Evolutionary conservation across 2,888 invertebrate genomes (phyloP).

Genomic region (Acronicta alni): DNA sequence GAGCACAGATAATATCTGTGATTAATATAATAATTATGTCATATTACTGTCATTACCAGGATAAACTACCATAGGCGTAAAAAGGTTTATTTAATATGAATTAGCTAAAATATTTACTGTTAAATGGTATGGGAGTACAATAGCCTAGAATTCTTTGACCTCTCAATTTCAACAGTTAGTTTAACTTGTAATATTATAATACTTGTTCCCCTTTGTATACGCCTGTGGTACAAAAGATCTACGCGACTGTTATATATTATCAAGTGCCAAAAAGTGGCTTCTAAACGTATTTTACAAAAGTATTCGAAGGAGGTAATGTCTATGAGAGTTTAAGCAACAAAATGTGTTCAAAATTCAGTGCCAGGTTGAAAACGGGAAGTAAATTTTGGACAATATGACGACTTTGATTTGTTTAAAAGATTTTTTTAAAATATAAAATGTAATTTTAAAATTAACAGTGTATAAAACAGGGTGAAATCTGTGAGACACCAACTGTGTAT

Average conservation of each 20-base stretch:
- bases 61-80: constrained; percentile 43
- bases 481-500: constrained; percentile 38
- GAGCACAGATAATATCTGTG: constrained; percentile 43
- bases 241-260: constrained; percentile 55
- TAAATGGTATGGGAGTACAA: constrained; percentile 11
- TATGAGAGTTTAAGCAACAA: constrained; percentile 53
- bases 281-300: constrained; percentile 58
- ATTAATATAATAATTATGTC: constrained; percentile 37
- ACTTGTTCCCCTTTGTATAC: constrained; percentile 8
- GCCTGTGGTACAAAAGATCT: constrained; percentile 41
- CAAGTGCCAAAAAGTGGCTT: constrained; percentile 81
- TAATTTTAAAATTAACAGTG: constrained; percentile 23
- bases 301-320: constrained; percentile 40
- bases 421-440: constrained; percentile 44
- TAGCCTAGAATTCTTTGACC: constrained; percentile 1
- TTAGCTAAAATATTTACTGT: not conserved
- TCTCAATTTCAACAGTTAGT: not conserved
- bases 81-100: constrained; percentile 4
- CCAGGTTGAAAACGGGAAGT: constrained; percentile 59
- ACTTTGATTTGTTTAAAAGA: constrained; percentile 51
- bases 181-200: not conserved
- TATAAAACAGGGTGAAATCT: constrained; percentile 62
- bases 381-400: constrained; percentile 64
- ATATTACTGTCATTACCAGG: constrained; percentile 32
- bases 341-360: constrained; percentile 79